phyloP scores from a whole-genome alignment of 1,140 invertebrate species.

The Notospermus geniculatus region DNA sequence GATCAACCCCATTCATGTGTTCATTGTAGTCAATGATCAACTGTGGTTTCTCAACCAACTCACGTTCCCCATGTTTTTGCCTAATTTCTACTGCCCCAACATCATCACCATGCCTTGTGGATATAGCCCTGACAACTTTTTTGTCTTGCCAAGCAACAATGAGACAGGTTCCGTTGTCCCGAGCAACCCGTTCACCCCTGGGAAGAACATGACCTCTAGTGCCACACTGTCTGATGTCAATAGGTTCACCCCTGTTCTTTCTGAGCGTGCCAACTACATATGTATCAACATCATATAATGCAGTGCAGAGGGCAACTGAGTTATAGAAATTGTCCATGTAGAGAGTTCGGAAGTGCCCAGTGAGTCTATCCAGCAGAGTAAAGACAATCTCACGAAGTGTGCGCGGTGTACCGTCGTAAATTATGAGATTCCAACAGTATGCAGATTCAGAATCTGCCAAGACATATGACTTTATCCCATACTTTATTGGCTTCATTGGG shows the following conservation, averaged over 20 bases:
- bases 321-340: not conserved
- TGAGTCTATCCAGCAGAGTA: not conserved
- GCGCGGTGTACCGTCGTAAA: not conserved
- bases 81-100: not conserved
- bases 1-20: not conserved
- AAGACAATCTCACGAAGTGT: not conserved
- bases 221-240: not conserved
- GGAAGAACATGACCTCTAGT: not conserved
- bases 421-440: conserved; percentile 1
- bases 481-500: not conserved
- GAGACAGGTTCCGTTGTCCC: not conserved
- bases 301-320: not conserved
- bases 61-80: not conserved
- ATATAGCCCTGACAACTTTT: not conserved
- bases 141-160: not conserved
- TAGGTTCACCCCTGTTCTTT: conserved; percentile 1
- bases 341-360: not conserved
- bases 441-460: not conserved
- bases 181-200: not conserved
- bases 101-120: not conserved
- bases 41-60: not conserved
- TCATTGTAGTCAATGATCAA: not conserved
- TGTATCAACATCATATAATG: not conserved
- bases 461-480: not conserved
- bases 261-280: conserved; percentile 1